Evolutionary conservation across 2,888 invertebrate species (phyloP).

Genomic region (Hypomecis punctinalis): DNA sequence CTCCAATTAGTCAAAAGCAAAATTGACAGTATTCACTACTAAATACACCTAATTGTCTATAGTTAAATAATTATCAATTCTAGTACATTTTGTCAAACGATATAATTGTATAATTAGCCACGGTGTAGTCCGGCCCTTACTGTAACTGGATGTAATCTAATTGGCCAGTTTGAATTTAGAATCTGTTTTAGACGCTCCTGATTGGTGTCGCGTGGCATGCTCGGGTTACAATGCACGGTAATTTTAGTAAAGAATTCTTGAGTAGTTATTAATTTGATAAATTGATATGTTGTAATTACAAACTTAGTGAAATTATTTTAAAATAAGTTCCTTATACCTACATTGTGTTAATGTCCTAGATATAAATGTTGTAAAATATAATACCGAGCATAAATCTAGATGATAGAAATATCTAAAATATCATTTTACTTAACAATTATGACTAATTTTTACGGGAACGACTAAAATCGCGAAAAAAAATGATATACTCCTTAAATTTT

Average conservation of each 20-base stretch:
- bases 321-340: no score
- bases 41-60: constrained; percentile 29
- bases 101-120: constrained; percentile 35
- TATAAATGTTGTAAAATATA: no score
- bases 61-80: constrained; percentile 43
- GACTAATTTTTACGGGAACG: no score
- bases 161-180: constrained; percentile 65
- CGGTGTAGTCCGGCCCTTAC: constrained; percentile 33
- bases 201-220: constrained; percentile 60
- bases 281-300: not conserved
- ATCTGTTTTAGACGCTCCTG: constrained; percentile 49
- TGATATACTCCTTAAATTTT: no score
- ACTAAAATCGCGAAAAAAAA: no score
- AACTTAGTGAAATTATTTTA: no score
- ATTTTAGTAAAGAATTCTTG: constrained; percentile 22
- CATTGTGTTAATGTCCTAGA: no score
- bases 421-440: no score
- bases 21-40: constrained; percentile 18
- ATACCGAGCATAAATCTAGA: no score
- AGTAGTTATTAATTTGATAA: not conserved
- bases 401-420: no score
- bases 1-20: constrained; percentile 8
- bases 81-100: constrained; percentile 39
- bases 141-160: constrained; percentile 57
- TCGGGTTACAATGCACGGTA: constrained; percentile 44